Percentiles rank a stretch among this genome's conserved stretches.
Evolutionary conservation across 2,797 vertebrate species (phyloP).

Genomic region (Sebastes iracundus): DNA sequence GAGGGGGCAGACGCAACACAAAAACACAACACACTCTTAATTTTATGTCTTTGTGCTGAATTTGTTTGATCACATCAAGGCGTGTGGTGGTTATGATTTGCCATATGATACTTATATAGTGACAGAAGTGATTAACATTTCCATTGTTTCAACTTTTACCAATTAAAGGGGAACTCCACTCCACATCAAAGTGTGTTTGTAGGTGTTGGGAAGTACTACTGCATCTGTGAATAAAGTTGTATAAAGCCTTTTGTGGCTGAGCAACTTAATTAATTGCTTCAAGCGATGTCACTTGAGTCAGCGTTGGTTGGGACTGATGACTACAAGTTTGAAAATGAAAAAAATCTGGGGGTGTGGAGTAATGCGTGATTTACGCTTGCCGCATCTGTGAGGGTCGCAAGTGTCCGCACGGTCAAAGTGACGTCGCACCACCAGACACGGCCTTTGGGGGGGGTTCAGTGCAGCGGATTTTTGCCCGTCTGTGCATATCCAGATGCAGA

Average conservation of each 20-base stretch:
- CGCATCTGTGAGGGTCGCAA: no score
- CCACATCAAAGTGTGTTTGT: not conserved
- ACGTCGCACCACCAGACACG: no score
- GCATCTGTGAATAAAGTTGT: no score
- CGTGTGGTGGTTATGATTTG: not conserved
- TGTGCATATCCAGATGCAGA: accelerated
- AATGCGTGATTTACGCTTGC: no score
- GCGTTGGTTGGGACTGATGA: not conserved
- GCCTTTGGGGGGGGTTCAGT: no score
- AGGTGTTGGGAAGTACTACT: not conserved
- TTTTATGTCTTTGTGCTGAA: not conserved
- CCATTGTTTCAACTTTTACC: not conserved
- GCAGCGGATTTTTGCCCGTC: no score
- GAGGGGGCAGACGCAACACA: not conserved
- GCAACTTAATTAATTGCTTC: not conserved
- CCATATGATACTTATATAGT: not conserved
- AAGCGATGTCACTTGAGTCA: not conserved
- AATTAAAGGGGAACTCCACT: not conserved
- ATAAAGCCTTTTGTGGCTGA: not conserved
- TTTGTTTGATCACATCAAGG: constrained; percentile 14
- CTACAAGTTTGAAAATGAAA: not conserved
- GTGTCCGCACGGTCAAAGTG: no score
- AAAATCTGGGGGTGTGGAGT: no score
- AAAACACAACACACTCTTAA: not conserved
- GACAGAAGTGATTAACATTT: not conserved